Evolutionary conservation across 2,888 invertebrate genomes (phyloP).

Genomic region (Lasioglossum morio): DNA sequence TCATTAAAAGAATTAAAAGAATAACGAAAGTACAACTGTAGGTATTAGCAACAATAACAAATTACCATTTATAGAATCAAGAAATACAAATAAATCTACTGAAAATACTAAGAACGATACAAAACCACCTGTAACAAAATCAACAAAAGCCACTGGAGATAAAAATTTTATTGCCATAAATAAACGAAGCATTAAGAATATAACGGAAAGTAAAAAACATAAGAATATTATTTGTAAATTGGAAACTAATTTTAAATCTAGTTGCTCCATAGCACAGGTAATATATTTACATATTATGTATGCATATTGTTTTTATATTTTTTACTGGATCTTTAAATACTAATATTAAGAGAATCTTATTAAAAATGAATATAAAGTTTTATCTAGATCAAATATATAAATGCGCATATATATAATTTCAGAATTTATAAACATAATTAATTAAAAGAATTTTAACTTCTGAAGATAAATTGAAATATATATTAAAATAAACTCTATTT

Average conservation of each 20-base stretch:
- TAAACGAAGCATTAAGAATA: constrained; percentile 57
- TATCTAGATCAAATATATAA: neutral
- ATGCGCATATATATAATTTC: neutral
- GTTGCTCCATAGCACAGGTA: constrained; percentile 38
- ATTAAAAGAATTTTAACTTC: neutral
- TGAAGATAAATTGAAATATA: neutral
- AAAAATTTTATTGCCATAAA: constrained; percentile 66
- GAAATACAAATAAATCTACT: neutral
- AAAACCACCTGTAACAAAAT: constrained; percentile 1
- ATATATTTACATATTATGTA: neutral
- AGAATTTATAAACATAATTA: neutral
- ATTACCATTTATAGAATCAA: neutral
- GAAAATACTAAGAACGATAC: constrained; percentile 5
- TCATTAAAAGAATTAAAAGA: neutral
- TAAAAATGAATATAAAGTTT: neutral
- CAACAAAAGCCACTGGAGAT: constrained; percentile 21
- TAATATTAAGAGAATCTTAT: neutral
- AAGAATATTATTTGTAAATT: constrained; percentile 14
- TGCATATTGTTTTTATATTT: neutral
- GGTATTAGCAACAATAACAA: neutral
- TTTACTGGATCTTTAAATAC: neutral
- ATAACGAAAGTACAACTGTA: neutral
- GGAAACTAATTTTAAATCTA: constrained; percentile 25
- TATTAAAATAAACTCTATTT: neutral
- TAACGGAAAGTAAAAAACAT: constrained; percentile 27